Conservation (phyloP, 2,888 invertebrate genomes). For the Heterodera filipjevi region DNA sequence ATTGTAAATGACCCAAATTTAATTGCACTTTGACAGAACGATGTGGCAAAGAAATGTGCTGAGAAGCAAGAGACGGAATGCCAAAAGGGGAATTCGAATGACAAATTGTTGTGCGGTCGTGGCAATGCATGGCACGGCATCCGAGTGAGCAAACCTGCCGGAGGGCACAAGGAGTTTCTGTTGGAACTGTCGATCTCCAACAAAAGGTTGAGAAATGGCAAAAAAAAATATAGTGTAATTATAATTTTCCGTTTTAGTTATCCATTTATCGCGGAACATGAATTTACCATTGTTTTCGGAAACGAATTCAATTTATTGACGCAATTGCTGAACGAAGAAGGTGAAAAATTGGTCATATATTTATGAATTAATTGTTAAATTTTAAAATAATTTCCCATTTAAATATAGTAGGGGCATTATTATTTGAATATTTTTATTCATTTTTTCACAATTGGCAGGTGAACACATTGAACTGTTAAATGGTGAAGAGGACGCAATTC, state of each 20-base stretch:
- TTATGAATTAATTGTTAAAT: not conserved
- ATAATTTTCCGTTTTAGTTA: not conserved
- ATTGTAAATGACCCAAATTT: too few species aligned
- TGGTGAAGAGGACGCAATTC: not conserved
- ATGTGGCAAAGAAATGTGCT: not conserved
- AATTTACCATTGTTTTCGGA: not conserved
- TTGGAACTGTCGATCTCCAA: not conserved
- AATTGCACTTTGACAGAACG: not conserved
- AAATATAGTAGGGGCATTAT: too few species aligned
- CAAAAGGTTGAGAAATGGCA: not conserved
- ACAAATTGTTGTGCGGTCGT: not conserved
- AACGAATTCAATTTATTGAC: not conserved
- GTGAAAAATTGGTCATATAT: not conserved
- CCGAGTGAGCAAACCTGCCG: not conserved
- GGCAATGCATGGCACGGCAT: not conserved
- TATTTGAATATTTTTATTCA: too few species aligned
- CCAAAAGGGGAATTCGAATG: not conserved
- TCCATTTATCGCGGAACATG: not conserved
- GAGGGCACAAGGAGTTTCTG: not conserved
- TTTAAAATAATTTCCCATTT: too few species aligned
- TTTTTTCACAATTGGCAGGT: not conserved
- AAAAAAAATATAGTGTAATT: not conserved
- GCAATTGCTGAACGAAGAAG: not conserved
- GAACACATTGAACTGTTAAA: not conserved
- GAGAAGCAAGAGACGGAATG: not conserved